Conservation (phyloP, 2,797 vertebrate species). For the Dipus sagitta region DNA sequence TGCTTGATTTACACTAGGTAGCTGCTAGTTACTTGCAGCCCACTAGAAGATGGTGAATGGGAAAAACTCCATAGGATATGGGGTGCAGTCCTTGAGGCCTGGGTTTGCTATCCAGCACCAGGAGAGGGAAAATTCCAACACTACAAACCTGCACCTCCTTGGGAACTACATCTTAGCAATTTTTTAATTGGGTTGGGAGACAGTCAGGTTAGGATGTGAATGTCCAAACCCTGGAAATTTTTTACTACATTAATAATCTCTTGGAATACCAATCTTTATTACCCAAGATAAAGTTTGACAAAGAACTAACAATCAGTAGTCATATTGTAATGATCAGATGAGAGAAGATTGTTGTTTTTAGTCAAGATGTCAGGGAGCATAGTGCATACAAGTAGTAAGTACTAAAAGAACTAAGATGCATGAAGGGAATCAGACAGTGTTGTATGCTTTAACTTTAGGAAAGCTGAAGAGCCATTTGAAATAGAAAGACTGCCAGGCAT, state of each 20-base stretch:
- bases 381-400: background rate
- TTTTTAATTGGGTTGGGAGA: background rate
- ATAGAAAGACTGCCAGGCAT: too few species aligned
- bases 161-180: background rate
- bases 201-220: background rate
- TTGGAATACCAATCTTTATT: background rate
- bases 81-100: background rate
- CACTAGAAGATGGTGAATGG: background rate
- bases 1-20: background rate
- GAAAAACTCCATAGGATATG: background rate
- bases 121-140: background rate
- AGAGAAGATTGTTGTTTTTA: background rate
- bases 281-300: background rate
- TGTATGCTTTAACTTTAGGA: constrained; percentile 44
- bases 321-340: background rate
- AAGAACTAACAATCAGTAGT: background rate
- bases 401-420: background rate
- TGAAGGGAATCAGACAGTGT: background rate
- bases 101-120: background rate
- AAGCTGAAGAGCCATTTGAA: background rate
- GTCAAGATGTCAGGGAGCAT: background rate
- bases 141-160: background rate
- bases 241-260: background rate
- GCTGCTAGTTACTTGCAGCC: background rate
- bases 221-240: background rate